Percentiles rank a stretch among this genome's conserved stretches.
These are phyloP conservation scores for Sebastiscus tertius DNA, from an alignment of 2,797 vertebrate genomes.

Conservation along the genomic window DNA sequence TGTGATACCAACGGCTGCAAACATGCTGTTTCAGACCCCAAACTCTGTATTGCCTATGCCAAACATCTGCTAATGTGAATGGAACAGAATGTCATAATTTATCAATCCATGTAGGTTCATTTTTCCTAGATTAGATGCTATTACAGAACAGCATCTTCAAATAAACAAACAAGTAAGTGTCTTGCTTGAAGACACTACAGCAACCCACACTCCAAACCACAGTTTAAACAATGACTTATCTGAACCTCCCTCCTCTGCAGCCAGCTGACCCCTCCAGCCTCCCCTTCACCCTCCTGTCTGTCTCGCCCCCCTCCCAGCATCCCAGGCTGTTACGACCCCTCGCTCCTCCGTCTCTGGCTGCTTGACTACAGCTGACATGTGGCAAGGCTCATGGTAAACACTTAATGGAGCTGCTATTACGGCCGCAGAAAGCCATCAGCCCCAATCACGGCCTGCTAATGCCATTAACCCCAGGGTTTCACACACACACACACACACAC, in stretches of 20 bases:
- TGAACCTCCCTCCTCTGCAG: conserved; percentile 17
- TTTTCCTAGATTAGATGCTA: no score
- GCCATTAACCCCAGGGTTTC: conserved; percentile 61
- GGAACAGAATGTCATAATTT: neutral
- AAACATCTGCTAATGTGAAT: neutral
- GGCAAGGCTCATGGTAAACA: conserved; percentile 78
- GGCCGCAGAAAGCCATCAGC: conserved; percentile 61
- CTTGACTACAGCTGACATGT: conserved; percentile 73
- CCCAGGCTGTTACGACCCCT: conserved; percentile 24
- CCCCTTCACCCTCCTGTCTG: neutral
- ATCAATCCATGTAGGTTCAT: neutral
- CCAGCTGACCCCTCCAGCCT: conserved; percentile 38
- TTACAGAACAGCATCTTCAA: neutral
- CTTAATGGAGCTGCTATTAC: conserved; percentile 70
- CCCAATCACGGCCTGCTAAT: conserved; percentile 67
- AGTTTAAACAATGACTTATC: conserved; percentile 24
- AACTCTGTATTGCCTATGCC: neutral
- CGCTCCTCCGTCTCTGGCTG: conserved; percentile 33
- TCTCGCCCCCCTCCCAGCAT: conserved; percentile 32
- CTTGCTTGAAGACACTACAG: neutral
- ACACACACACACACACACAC: conserved; percentile 25
- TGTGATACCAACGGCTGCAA: neutral
- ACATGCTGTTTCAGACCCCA: neutral
- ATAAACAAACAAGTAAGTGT: neutral
- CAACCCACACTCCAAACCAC: conserved; percentile 10